phyloP scores from a whole-genome alignment of 92 coral and sea anemone species.

The Zoanthus sansibaricus region DNA sequence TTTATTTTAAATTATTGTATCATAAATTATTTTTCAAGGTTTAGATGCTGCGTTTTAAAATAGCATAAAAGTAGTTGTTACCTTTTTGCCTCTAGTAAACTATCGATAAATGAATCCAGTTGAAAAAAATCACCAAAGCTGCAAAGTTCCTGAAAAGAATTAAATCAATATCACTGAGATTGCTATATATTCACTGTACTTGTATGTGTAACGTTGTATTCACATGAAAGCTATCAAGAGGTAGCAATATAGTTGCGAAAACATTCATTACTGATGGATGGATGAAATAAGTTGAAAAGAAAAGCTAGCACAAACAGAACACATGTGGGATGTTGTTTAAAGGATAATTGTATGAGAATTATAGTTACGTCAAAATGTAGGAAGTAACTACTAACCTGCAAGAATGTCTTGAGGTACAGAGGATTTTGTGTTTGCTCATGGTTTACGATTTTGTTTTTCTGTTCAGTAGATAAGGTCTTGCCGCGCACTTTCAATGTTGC shows the following conservation, averaged over 20 bases:
- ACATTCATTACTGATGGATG: too few species aligned
- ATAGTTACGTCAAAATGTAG: too few species aligned
- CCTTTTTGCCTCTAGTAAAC: constrained; percentile 84
- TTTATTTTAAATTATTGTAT: too few species aligned
- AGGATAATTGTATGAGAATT: too few species aligned
- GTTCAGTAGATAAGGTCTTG: constrained; percentile 81
- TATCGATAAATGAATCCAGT: constrained; percentile 82
- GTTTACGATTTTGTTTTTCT: constrained; percentile 70
- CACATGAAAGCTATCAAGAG: background rate
- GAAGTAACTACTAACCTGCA: constrained; percentile 62
- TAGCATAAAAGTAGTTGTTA: background rate
- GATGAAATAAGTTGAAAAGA: too few species aligned
- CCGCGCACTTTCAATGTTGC: constrained; percentile 83
- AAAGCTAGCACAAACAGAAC: too few species aligned
- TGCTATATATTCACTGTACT: background rate
- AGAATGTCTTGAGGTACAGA: constrained; percentile 78
- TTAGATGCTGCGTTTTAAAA: background rate
- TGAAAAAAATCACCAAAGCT: constrained; percentile 95
- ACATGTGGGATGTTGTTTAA: too few species aligned
- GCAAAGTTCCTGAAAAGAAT: constrained; percentile 73
- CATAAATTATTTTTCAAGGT: background rate
- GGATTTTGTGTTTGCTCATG: constrained; percentile 84
- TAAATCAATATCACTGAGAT: background rate
- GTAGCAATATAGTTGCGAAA: too few species aligned
- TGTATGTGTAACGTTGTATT: background rate